These are phyloP conservation scores for Dermolepida albohirtum DNA, from an alignment of 2,888 invertebrate species.

Conservation along the genomic window DNA sequence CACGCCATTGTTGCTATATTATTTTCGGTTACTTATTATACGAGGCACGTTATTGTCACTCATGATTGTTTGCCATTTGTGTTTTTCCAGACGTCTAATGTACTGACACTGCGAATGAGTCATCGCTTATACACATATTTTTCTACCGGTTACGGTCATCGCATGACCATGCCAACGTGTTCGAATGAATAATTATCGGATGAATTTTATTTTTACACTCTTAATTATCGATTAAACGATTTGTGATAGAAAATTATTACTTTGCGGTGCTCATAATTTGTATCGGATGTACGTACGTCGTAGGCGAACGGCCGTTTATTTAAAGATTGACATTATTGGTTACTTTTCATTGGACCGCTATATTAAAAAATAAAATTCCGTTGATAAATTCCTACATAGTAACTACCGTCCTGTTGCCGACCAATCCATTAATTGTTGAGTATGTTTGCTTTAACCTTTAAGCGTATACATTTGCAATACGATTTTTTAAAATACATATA, in stretches of 20 bases:
- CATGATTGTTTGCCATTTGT: too few relatives aligned
- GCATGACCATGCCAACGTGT: not conserved
- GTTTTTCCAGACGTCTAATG: too few relatives aligned
- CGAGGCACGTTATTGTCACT: too few relatives aligned
- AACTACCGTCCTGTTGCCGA: too few relatives aligned
- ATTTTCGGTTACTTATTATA: too few relatives aligned
- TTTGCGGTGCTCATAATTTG: not conserved
- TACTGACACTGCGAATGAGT: too few relatives aligned
- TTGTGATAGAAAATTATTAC: not conserved
- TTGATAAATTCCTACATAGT: too few relatives aligned
- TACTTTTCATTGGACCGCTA: not conserved
- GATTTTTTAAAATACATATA: too few relatives aligned
- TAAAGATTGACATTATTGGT: not conserved
- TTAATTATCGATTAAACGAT: constrained; percentile 5
- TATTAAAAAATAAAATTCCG: not conserved
- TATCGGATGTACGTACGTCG: not conserved
- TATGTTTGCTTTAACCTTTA: too few relatives aligned
- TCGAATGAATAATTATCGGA: constrained; percentile 14
- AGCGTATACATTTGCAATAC: too few relatives aligned
- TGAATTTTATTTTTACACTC: not conserved
- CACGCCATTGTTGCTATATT: too few relatives aligned
- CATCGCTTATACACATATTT: not conserved
- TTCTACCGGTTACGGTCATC: constrained; percentile 1
- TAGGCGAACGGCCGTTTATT: not conserved
- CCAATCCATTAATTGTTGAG: too few relatives aligned